Evolutionary conservation across 2,888 invertebrate species (phyloP).

Genomic region (Xanthorhoe spadicearia): DNA sequence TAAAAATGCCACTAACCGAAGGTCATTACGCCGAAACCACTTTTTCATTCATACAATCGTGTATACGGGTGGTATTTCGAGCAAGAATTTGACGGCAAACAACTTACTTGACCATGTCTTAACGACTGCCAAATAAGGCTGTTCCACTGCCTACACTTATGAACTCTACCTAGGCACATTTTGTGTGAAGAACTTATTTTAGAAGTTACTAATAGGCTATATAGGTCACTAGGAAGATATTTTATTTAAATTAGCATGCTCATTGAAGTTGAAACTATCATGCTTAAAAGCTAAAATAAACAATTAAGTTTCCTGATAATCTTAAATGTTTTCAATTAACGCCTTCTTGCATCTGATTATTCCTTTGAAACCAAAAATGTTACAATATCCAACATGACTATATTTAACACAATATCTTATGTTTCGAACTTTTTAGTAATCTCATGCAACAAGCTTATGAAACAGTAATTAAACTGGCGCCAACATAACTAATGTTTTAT

Average conservation of each 20-base stretch:
- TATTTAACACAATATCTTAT: too few species aligned
- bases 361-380: too few species aligned
- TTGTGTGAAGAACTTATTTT: background rate
- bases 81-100: conserved; percentile 27
- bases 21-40: conserved; percentile 18
- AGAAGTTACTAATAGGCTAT: background rate
- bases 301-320: too few species aligned
- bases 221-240: background rate
- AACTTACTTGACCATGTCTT: conserved; percentile 28
- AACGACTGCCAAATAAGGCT: conserved; percentile 14
- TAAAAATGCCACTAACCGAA: background rate
- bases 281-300: too few species aligned
- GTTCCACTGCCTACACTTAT: conserved; percentile 21
- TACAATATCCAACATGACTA: too few species aligned
- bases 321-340: too few species aligned
- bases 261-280: too few species aligned
- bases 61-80: conserved; percentile 20
- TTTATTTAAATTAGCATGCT: too few species aligned
- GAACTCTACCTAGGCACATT: background rate
- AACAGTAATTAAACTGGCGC: background rate
- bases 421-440: background rate
- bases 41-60: conserved; percentile 20
- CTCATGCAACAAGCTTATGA: background rate
- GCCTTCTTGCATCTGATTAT: too few species aligned
- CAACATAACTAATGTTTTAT: background rate